These are phyloP conservation scores for Atherinomorus stipes DNA, from an alignment of 2,113 vertebrate species.

Conservation along the genomic window DNA sequence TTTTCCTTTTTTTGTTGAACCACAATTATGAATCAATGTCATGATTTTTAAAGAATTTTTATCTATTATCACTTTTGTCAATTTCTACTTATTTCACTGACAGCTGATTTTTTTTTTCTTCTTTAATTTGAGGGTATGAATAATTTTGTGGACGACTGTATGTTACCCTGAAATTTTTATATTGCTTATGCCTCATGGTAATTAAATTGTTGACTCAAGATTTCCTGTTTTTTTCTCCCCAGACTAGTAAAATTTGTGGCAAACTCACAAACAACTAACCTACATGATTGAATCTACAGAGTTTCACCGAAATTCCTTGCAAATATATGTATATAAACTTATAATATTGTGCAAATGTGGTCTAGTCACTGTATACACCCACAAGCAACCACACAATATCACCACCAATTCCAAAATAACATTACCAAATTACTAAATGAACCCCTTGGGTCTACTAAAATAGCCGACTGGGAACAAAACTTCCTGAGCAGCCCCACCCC, in stretches of 20 bases:
- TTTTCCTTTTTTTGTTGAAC: too few species aligned
- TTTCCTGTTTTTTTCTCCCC: not conserved
- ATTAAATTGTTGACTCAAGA: not conserved
- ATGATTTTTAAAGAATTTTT: too few species aligned
- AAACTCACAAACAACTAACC: slow-evolving; percentile 19
- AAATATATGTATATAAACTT: not conserved
- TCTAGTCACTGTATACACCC: slow-evolving; percentile 12
- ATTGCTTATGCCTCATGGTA: not conserved
- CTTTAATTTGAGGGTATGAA: too few species aligned
- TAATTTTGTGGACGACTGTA: too few species aligned
- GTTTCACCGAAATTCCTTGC: slow-evolving; percentile 42
- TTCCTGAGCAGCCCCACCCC: slow-evolving; percentile 52
- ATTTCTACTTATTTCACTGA: too few species aligned
- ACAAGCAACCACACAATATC: slow-evolving; percentile 44
- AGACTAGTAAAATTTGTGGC: not conserved
- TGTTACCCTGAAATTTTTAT: not conserved
- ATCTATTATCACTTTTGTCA: too few species aligned
- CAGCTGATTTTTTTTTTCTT: too few species aligned
- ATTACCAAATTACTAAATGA: slow-evolving; percentile 61
- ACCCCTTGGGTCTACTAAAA: slow-evolving; percentile 54
- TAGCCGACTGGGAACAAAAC: slow-evolving; percentile 52
- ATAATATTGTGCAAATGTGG: slow-evolving; percentile 40
- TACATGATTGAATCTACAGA: slow-evolving; percentile 1
- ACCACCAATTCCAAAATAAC: slow-evolving; percentile 55
- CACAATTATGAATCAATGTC: too few species aligned